phyloP scores from a whole-genome alignment of 2,113 vertebrate genomes.

The Phrynosoma platyrhinos region DNA sequence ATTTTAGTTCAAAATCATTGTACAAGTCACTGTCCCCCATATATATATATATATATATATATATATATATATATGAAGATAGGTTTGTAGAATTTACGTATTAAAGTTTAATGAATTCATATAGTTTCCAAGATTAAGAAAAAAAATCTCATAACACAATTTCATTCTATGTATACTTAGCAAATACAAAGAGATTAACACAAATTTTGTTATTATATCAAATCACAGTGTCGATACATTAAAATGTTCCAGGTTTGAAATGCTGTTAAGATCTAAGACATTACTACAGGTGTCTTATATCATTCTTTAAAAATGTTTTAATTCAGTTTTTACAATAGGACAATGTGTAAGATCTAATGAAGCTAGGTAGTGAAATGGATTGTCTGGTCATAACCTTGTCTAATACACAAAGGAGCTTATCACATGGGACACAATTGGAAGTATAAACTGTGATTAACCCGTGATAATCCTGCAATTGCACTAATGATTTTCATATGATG shows the following conservation, averaged over 20 bases:
- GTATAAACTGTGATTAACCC: too few species aligned
- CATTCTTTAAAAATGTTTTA: slow-evolving; percentile 43
- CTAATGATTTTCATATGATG: too few species aligned
- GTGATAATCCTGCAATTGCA: too few species aligned
- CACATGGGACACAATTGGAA: too few species aligned
- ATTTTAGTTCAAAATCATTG: neutral
- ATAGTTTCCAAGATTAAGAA: too few species aligned
- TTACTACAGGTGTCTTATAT: neutral
- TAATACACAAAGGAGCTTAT: too few species aligned
- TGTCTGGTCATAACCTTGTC: slow-evolving; percentile 42
- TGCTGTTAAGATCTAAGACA: slow-evolving; percentile 30
- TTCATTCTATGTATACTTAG: slow-evolving; percentile 5
- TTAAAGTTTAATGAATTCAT: too few species aligned
- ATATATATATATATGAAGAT: too few species aligned
- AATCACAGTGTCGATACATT: slow-evolving; percentile 8
- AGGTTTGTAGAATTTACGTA: too few species aligned
- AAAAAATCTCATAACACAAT: neutral
- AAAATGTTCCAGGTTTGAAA: slow-evolving; percentile 38
- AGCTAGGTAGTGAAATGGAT: slow-evolving; percentile 26
- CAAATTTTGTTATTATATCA: slow-evolving; percentile 14
- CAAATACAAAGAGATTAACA: slow-evolving; percentile 18
- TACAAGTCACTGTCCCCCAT: neutral
- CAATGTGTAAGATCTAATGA: slow-evolving; percentile 35
- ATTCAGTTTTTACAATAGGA: slow-evolving; percentile 4
- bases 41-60: neutral